Conservation (phyloP, 2,113 vertebrate genomes). For the Nansenia antarctica region DNA sequence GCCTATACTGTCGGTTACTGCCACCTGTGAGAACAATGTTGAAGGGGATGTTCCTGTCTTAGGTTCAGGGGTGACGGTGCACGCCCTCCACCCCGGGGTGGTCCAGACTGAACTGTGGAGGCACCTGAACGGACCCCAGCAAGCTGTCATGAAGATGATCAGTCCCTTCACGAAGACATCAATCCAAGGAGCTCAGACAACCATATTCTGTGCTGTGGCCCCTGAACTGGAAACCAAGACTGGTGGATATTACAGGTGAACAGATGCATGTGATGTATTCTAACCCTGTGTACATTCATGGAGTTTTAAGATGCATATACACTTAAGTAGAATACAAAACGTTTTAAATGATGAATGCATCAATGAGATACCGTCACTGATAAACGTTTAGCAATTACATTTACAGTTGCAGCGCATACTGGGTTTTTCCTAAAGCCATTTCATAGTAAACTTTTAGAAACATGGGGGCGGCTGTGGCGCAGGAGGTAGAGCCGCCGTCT, state of each 20-base stretch:
- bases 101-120: slow-evolving; percentile 75
- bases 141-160: slow-evolving; percentile 54
- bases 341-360: too few species aligned
- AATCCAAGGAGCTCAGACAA: slow-evolving; percentile 75
- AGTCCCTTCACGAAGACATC: slow-evolving; percentile 73
- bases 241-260: slow-evolving; percentile 77
- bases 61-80: slow-evolving; percentile 73
- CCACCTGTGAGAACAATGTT: background rate
- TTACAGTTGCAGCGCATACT: too few species aligned
- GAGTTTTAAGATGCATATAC: too few species aligned
- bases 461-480: too few species aligned
- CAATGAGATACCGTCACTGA: too few species aligned
- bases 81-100: slow-evolving; percentile 76
- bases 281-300: background rate
- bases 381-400: too few species aligned
- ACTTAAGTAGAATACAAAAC: too few species aligned
- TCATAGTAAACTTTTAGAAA: too few species aligned
- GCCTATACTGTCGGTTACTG: too few species aligned
- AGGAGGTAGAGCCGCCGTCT: too few species aligned
- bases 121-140: slow-evolving; percentile 57
- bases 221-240: slow-evolving; percentile 68
- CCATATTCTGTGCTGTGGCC: slow-evolving; percentile 77
- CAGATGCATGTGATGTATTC: background rate
- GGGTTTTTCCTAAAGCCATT: too few species aligned
- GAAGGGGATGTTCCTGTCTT: background rate